These are phyloP conservation scores for Syndactyla subalaris DNA, from an alignment of 2,797 vertebrate species.

Conservation along the genomic window DNA sequence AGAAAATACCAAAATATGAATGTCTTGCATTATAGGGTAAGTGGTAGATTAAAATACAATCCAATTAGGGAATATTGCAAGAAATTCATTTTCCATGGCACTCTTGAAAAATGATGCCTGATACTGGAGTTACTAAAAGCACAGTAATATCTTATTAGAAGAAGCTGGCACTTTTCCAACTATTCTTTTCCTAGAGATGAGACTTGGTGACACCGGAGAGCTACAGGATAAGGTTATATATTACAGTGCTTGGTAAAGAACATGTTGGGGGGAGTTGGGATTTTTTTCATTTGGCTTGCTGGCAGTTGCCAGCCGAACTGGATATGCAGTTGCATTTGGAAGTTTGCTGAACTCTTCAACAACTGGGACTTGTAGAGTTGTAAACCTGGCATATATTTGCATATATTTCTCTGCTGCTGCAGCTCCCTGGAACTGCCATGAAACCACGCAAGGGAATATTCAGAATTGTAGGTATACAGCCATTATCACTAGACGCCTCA, in stretches of 20 bases:
- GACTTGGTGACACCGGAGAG: not conserved
- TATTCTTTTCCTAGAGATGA: not conserved
- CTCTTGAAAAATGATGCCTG: not conserved
- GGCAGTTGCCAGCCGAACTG: not conserved
- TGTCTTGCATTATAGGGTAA: not conserved
- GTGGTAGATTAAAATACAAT: not conserved
- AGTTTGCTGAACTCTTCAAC: not conserved
- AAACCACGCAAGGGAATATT: not conserved
- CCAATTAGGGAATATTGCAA: not conserved
- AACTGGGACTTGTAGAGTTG: not conserved
- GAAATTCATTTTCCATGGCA: not conserved
- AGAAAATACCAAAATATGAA: constrained; percentile 9
- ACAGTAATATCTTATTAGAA: not conserved
- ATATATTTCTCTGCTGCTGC: not conserved
- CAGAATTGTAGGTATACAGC: not conserved
- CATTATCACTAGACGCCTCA: not conserved
- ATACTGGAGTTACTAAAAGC: not conserved
- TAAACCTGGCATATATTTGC: not conserved
- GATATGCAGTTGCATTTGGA: not conserved
- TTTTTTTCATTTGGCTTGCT: not conserved
- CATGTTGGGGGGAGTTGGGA: not conserved
- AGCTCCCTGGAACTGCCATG: not conserved
- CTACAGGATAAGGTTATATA: not conserved
- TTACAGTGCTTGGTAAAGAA: not conserved
- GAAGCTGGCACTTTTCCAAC: not conserved